Percentiles rank a stretch among this genome's conserved stretches.
phyloP scores from a whole-genome alignment of 2,797 vertebrate species.

The Acomys russatus region DNA sequence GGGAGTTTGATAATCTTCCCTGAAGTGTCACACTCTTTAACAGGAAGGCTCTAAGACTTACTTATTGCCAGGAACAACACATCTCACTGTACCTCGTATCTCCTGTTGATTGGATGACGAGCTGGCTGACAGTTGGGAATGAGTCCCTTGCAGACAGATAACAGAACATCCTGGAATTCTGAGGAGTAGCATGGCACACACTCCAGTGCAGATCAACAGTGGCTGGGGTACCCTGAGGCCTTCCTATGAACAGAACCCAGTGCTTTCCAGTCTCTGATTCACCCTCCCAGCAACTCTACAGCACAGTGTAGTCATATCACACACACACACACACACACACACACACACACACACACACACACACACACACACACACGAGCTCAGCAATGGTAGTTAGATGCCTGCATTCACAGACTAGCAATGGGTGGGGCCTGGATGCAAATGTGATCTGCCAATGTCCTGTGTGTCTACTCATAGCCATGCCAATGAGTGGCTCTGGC shows the following conservation, averaged over 20 bases:
- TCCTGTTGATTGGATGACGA: neutral
- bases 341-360: no score
- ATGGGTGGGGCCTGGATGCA: neutral
- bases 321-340: accelerated
- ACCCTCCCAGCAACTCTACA: neutral
- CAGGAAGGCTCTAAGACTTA: neutral
- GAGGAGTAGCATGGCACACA: neutral
- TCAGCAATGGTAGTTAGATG: neutral
- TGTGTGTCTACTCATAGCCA: neutral
- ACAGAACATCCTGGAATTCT: neutral
- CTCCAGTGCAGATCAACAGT: neutral
- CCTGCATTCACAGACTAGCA: neutral
- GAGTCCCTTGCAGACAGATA: neutral
- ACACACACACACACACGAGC: neutral
- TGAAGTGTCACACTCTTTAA: neutral
- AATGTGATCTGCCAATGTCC: neutral
- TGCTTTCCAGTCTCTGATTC: neutral
- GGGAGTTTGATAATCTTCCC: constrained; percentile 28
- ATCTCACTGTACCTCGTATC: neutral
- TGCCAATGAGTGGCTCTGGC: neutral
- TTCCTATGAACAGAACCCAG: neutral
- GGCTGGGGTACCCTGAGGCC: neutral
- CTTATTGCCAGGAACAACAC: neutral
- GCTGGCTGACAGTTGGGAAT: neutral
- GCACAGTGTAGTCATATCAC: neutral